Percentiles rank a stretch among this genome's conserved stretches.
Evolutionary conservation across 2,113 vertebrate species (phyloP).

Genomic region (Perca flavescens): DNA sequence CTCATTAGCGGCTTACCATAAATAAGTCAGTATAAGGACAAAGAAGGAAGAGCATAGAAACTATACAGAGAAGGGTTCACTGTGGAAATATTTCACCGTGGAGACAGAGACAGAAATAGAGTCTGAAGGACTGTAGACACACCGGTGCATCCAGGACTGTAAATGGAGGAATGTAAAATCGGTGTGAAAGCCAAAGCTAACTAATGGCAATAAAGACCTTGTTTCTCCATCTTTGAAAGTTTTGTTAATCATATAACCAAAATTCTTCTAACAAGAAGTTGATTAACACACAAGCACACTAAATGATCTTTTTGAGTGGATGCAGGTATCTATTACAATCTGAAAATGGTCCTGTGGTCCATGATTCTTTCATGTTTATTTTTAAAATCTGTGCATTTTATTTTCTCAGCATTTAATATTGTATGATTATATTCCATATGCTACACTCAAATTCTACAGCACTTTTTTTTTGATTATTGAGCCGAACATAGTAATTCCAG

Average conservation of each 20-base stretch:
- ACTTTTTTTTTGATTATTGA: not conserved
- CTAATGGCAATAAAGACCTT: slow-evolving; percentile 1
- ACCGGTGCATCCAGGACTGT: slow-evolving; percentile 46
- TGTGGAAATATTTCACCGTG: slow-evolving; percentile 64
- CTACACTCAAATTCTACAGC: not conserved
- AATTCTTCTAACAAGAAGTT: slow-evolving; percentile 32
- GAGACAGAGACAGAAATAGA: slow-evolving; percentile 45
- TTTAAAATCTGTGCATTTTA: not conserved
- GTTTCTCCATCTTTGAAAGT: slow-evolving; percentile 53
- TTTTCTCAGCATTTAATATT: not conserved
- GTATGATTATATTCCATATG: not conserved
- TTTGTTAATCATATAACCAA: slow-evolving; percentile 42
- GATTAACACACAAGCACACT: not conserved
- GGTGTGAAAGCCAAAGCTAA: slow-evolving; percentile 6
- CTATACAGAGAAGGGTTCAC: slow-evolving; percentile 52
- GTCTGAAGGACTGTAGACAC: slow-evolving; percentile 39
- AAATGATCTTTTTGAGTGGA: not conserved
- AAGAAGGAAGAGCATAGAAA: slow-evolving; percentile 58
- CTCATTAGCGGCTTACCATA: slow-evolving; percentile 70
- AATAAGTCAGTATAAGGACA: slow-evolving; percentile 68
- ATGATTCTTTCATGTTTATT: not conserved
- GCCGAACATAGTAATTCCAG: not conserved
- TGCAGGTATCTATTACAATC: not conserved
- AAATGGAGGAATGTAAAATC: slow-evolving; percentile 49
- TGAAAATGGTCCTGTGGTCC: not conserved